These are phyloP conservation scores for Hydrolagus colliei DNA, from an alignment of 2,797 vertebrate species.

Conservation along the genomic window DNA sequence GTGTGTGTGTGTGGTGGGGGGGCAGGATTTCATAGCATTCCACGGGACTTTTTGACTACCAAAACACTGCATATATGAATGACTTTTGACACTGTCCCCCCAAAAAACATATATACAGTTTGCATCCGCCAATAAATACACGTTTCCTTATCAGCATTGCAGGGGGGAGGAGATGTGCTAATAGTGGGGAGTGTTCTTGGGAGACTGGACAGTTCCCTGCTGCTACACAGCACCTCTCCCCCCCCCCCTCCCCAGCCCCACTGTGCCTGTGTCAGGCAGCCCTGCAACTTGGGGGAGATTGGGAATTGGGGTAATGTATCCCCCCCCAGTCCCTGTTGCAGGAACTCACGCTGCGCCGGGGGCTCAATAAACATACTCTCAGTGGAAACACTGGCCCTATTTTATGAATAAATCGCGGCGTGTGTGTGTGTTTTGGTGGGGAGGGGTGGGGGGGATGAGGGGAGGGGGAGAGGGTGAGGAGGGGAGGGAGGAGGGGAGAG, in stretches of 20 bases:
- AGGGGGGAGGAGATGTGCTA: too few species aligned
- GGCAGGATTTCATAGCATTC: too few species aligned
- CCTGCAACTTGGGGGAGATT: background rate
- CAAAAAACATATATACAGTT: background rate
- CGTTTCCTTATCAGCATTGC: too few species aligned
- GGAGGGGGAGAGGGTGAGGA: too few species aligned
- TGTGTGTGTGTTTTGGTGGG: too few species aligned
- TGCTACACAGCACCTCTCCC: too few species aligned
- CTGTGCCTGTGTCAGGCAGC: background rate
- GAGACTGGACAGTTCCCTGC: too few species aligned
- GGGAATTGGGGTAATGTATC: background rate
- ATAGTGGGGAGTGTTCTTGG: too few species aligned
- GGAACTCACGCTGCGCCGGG: too few species aligned
- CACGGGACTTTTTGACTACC: background rate
- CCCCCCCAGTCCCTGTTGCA: background rate
- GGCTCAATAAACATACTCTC: background rate
- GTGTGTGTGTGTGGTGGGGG: too few species aligned
- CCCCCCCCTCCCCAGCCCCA: background rate
- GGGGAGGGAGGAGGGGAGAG: too few species aligned
- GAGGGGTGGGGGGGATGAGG: too few species aligned
- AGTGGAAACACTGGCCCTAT: background rate
- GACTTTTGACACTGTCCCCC: background rate
- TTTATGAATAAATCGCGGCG: background rate
- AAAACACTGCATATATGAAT: background rate
- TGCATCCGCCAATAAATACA: background rate